Percentiles rank a stretch among this genome's conserved stretches.
These are phyloP conservation scores for Gryon sp. DNA, from an alignment of 1,140 invertebrate genomes.

Conservation along the genomic window DNA sequence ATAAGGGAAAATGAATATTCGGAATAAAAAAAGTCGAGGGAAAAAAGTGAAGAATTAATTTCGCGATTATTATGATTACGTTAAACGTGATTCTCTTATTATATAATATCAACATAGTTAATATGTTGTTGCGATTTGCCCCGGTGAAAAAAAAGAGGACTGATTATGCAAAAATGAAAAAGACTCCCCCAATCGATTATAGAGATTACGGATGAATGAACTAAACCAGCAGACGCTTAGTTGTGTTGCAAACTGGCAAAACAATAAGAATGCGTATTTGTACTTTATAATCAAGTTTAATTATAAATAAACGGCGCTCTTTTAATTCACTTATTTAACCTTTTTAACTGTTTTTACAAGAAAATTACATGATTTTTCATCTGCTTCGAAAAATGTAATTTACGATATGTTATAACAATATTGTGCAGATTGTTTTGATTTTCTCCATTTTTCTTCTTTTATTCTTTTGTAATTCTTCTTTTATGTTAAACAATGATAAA, in stretches of 20 bases:
- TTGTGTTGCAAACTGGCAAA: constrained; percentile 38
- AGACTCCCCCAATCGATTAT: constrained; percentile 36
- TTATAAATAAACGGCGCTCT: constrained; percentile 38
- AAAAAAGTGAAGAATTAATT: too few relatives aligned
- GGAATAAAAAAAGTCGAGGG: too few relatives aligned
- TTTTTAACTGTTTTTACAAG: background rate
- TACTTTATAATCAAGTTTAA: constrained; percentile 42
- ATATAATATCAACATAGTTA: background rate
- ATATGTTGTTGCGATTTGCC: background rate
- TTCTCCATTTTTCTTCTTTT: too few relatives aligned
- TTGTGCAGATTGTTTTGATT: too few relatives aligned
- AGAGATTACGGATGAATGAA: constrained; percentile 48
- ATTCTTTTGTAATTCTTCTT: too few relatives aligned
- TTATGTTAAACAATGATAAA: background rate
- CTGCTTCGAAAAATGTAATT: background rate
- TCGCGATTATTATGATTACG: background rate
- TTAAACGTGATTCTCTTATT: background rate
- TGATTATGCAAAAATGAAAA: constrained; percentile 48
- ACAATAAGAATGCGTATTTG: constrained; percentile 21
- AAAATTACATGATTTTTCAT: background rate
- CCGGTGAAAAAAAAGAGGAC: constrained; percentile 26
- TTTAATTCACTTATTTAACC: constrained; percentile 6
- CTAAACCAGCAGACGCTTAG: constrained; percentile 41
- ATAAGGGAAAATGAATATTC: too few relatives aligned
- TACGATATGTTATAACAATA: too few relatives aligned